Percentiles rank a stretch among this genome's conserved stretches.
Conservation (phyloP, 2,113 vertebrate species). For the Oncorhynchus tshawytscha region DNA sequence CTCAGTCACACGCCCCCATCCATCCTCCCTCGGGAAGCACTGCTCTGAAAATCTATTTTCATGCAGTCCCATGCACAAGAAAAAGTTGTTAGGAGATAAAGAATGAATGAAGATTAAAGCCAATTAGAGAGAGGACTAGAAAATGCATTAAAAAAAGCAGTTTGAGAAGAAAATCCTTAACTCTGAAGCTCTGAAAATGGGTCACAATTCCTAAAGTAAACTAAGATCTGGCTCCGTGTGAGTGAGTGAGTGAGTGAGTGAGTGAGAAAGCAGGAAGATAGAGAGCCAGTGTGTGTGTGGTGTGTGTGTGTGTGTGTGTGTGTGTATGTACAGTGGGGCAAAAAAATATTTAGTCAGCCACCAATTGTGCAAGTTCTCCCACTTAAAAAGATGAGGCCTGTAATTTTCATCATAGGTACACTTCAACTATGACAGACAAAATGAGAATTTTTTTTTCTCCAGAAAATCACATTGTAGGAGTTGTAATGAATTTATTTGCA, state of each 20-base stretch:
- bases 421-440: too few relatives aligned
- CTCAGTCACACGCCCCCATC: conserved; percentile 52
- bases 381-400: too few relatives aligned
- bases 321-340: too few relatives aligned
- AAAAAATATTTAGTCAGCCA: too few relatives aligned
- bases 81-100: conserved; percentile 38
- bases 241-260: background rate
- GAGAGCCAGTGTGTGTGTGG: background rate
- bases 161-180: background rate
- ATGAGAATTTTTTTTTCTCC: too few relatives aligned
- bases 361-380: too few relatives aligned
- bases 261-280: background rate
- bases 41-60: conserved; percentile 21
- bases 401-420: too few relatives aligned
- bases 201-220: background rate
- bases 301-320: too few relatives aligned
- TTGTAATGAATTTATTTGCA: too few relatives aligned
- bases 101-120: conserved; percentile 20
- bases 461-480: too few relatives aligned
- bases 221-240: background rate
- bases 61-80: conserved; percentile 34
- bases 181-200: background rate
- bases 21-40: conserved; percentile 43
- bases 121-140: conserved; percentile 8
- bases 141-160: too few relatives aligned